Percentiles rank a stretch among this genome's conserved stretches.
phyloP scores from a whole-genome alignment of 1,140 invertebrate genomes.

The Metaphire vulgaris region DNA sequence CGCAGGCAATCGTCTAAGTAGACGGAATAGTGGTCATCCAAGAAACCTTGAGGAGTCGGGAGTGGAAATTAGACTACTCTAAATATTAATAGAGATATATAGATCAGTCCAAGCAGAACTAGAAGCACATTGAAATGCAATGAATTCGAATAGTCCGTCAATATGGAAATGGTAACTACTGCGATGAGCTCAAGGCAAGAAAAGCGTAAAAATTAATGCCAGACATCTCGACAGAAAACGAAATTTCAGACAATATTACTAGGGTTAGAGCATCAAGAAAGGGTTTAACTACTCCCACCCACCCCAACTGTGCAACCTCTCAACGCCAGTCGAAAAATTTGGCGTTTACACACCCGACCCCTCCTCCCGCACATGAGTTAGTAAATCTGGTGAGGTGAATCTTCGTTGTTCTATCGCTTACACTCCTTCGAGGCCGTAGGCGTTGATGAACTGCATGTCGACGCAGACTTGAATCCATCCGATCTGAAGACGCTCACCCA shows the following conservation, averaged over 20 bases:
- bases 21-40: too few species aligned
- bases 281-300: background rate
- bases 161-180: too few species aligned
- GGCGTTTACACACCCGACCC: background rate
- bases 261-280: background rate
- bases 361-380: background rate
- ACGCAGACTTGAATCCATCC: slow-evolving; percentile 52
- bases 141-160: too few species aligned
- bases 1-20: too few species aligned
- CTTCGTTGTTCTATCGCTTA: slow-evolving; percentile 35
- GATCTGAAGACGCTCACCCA: slow-evolving; percentile 43
- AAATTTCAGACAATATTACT: background rate
- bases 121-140: too few species aligned
- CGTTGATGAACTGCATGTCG: slow-evolving; percentile 50
- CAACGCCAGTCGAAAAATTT: background rate
- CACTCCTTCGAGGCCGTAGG: slow-evolving; percentile 48
- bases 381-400: background rate
- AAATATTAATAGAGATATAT: too few species aligned
- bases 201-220: too few species aligned
- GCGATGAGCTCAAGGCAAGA: too few species aligned
- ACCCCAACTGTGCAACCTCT: background rate
- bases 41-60: too few species aligned
- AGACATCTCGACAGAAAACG: background rate
- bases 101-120: too few species aligned
- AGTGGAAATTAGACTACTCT: too few species aligned